phyloP scores from a whole-genome alignment of 2,888 invertebrate genomes.

The Drosophila hawaiiensis region DNA sequence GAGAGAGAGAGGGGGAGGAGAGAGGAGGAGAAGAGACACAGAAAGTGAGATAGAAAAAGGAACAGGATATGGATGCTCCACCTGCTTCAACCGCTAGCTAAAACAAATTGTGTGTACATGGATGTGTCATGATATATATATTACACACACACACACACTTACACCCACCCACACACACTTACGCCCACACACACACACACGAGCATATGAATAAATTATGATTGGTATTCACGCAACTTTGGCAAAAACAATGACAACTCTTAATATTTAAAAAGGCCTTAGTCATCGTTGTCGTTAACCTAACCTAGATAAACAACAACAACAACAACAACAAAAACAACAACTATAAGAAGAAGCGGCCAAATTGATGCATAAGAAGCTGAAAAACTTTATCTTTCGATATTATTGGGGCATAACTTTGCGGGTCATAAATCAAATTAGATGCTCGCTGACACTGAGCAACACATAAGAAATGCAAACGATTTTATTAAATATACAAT shows the following conservation, averaged over 20 bases:
- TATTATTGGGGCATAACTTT: slow-evolving; percentile 81
- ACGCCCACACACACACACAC: no score
- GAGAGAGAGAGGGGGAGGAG: no score
- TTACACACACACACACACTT: background rate
- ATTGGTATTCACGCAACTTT: slow-evolving; percentile 69
- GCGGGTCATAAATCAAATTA: slow-evolving; percentile 78
- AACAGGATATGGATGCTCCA: background rate
- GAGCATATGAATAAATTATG: slow-evolving; percentile 72
- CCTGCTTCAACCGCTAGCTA: slow-evolving; percentile 20
- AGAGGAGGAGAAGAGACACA: background rate
- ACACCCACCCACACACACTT: background rate
- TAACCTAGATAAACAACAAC: slow-evolving; percentile 30
- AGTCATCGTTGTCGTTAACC: slow-evolving; percentile 73
- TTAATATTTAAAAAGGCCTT: slow-evolving; percentile 74
- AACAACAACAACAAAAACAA: slow-evolving; percentile 4
- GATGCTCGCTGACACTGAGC: slow-evolving; percentile 77
- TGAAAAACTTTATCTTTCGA: slow-evolving; percentile 71
- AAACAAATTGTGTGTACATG: slow-evolving; percentile 31
- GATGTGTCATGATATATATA: slow-evolving; percentile 35
- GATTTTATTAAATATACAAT: slow-evolving; percentile 77
- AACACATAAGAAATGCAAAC: slow-evolving; percentile 82
- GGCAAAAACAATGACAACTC: slow-evolving; percentile 77
- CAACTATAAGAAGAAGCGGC: background rate
- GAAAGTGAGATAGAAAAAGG: background rate
- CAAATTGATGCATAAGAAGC: slow-evolving; percentile 18